These are phyloP conservation scores for Psittacula echo DNA, from an alignment of 2,797 vertebrate genomes.

Conservation along the genomic window DNA sequence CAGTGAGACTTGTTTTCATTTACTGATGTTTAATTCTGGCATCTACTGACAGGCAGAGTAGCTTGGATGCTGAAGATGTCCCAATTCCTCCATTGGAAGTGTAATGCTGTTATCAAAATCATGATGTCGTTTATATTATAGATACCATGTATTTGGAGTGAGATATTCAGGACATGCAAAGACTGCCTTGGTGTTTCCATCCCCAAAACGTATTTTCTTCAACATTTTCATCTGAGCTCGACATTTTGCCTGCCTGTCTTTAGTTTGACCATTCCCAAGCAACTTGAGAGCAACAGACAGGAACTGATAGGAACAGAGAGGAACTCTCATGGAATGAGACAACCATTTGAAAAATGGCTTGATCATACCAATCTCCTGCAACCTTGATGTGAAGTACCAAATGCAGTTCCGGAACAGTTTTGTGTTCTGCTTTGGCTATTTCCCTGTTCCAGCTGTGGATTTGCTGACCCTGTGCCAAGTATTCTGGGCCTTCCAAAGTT, in stretches of 20 bases:
- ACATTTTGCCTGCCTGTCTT: not conserved
- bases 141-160: not conserved
- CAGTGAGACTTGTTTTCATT: not conserved
- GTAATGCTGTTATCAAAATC: not conserved
- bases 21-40: not conserved
- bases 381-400: not conserved
- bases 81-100: not conserved
- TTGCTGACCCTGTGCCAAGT: not conserved
- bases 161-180: not conserved
- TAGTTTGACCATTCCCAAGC: not conserved
- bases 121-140: not conserved
- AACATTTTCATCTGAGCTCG: not conserved
- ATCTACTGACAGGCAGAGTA: not conserved
- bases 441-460: not conserved
- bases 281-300: accelerated
- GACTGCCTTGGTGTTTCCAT: not conserved
- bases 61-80: not conserved
- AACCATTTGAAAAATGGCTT: not conserved
- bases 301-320: not conserved
- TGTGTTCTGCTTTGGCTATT: not conserved
- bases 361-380: not conserved
- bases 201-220: not conserved
- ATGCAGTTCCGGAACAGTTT: not conserved
- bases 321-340: not conserved
- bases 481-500: not conserved